Base-by-base conservation (phyloP, 2,113 vertebrate species). In the Mobula birostris region DNA sequence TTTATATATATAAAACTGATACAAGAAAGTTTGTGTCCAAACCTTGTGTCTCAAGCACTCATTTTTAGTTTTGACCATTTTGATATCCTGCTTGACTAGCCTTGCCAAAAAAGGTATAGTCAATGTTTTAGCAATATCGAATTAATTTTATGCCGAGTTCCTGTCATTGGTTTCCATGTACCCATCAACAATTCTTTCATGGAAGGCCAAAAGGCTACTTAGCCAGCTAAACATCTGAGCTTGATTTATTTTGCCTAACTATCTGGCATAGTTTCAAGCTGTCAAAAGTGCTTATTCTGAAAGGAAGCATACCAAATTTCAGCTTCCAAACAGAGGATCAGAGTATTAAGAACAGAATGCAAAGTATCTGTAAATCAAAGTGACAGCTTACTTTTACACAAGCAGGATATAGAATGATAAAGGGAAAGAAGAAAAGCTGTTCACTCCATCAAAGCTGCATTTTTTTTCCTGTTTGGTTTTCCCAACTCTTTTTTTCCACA, bases 181-280 rank as follows among this genome's bases (percentile, higher is more conserved):
- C 70, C 91, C 91, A 74, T 93, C 91, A 93, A 93, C 91, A 93
- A 93, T 93, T 74, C 91, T 93, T 93, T 93, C 70, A 93, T 93
- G 56, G 91, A 93, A 74, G 91, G 91, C 91, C 91, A 93, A 93
- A 93, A 48, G 68, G 70, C 91, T 93, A 93, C 70, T 93, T 93
- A 93, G 91, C 91, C 91, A 93, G 91, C 91, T 93, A 93, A 93
- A 93, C 91, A 93, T 93, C 91, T 93, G 91, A 93, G 91, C 40
- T 93, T 93, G 91, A 93, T 93, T 93, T 93, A 93, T 93, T 93
- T 93, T 93, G 91, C 91, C 91, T 93, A 93, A 93, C 91, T 93
- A 93, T 93, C 91, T 93, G 91, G 91, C 91, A 93, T 68, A 74
- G 36, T 93, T 93, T 93, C 91, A 93, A 93, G 91, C 91, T 93